A percentile compares a stretch with the other conserved stretches of the same genome.
Evolutionary conservation across 2,888 invertebrate species (phyloP).

Genomic region (Tenthredo mesomela): DNA sequence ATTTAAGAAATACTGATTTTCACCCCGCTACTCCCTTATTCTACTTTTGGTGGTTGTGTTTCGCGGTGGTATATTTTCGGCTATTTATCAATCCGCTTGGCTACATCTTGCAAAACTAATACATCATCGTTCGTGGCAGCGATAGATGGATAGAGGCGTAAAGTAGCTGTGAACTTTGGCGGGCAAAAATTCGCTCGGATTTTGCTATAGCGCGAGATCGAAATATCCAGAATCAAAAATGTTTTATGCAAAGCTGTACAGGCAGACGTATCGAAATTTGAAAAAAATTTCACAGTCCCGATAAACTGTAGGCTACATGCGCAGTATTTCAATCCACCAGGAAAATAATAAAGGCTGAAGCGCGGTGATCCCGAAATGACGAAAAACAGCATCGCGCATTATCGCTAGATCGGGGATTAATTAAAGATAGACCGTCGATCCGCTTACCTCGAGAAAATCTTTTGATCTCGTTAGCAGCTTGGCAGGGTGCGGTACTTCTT

Average conservation of each 20-base stretch:
- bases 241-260: background rate
- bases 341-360: background rate
- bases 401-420: conserved; percentile 43
- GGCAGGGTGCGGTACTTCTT: conserved; percentile 7
- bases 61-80: conserved; percentile 14
- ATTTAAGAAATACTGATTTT: conserved; percentile 42
- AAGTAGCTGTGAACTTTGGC: conserved; percentile 9
- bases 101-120: conserved; percentile 47
- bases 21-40: background rate
- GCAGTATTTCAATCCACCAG: background rate
- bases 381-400: background rate
- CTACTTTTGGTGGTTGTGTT: background rate
- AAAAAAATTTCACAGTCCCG: background rate
- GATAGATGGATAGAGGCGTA: conserved; percentile 29
- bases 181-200: background rate
- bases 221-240: background rate
- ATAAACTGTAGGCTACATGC: background rate
- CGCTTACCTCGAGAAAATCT: conserved; percentile 37
- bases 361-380: background rate
- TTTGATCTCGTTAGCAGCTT: conserved; percentile 42
- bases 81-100: conserved; percentile 49
- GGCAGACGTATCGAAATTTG: background rate
- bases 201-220: background rate
- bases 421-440: conserved; percentile 44
- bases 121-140: conserved; percentile 45